A percentile compares a stretch with the other conserved stretches of the same genome.
Evolutionary conservation across 2,888 invertebrate genomes (phyloP).

Genomic region (Andricus quercusramuli): DNA sequence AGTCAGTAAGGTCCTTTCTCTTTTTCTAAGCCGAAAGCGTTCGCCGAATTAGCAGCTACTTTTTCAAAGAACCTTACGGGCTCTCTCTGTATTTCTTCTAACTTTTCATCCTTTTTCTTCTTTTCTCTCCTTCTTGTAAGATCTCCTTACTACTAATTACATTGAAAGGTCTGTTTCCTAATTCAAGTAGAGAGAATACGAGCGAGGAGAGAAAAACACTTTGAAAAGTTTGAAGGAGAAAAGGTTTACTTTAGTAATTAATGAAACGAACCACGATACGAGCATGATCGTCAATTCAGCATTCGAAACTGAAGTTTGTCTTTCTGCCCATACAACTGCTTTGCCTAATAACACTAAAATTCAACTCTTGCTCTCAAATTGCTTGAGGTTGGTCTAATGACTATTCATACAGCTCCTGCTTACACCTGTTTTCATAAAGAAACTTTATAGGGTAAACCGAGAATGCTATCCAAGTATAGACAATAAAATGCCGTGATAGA

Average conservation of each 20-base stretch:
- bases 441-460: slow-evolving; percentile 15
- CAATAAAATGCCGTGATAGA: too few species aligned
- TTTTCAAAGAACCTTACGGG: slow-evolving; percentile 56
- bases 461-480: too few species aligned
- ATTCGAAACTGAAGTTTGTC: slow-evolving; percentile 49
- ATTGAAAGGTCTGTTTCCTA: slow-evolving; percentile 41
- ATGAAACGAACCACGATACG: slow-evolving; percentile 52
- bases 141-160: neutral
- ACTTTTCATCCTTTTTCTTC: slow-evolving; percentile 18
- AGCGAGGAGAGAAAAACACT: neutral
- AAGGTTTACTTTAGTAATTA: slow-evolving; percentile 49
- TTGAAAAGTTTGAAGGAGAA: slow-evolving; percentile 37
- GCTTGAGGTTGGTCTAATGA: slow-evolving; percentile 48
- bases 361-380: neutral
- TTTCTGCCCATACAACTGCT: neutral
- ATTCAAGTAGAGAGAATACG: slow-evolving; percentile 46
- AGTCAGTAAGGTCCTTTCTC: slow-evolving; percentile 53
- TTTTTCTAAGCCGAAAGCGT: slow-evolving; percentile 58
- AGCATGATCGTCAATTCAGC: slow-evolving; percentile 53
- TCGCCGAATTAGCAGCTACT: slow-evolving; percentile 67
- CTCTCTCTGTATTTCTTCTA: slow-evolving; percentile 30
- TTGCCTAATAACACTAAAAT: slow-evolving; percentile 14
- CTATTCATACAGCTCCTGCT: slow-evolving; percentile 56
- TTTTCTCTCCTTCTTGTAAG: slow-evolving; percentile 36
- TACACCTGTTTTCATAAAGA: slow-evolving; percentile 32